A percentile compares a stretch with the other conserved stretches of the same genome.
Conservation (phyloP, 2,888 invertebrate genomes). For the Caenorhabditis macrosperma region DNA sequence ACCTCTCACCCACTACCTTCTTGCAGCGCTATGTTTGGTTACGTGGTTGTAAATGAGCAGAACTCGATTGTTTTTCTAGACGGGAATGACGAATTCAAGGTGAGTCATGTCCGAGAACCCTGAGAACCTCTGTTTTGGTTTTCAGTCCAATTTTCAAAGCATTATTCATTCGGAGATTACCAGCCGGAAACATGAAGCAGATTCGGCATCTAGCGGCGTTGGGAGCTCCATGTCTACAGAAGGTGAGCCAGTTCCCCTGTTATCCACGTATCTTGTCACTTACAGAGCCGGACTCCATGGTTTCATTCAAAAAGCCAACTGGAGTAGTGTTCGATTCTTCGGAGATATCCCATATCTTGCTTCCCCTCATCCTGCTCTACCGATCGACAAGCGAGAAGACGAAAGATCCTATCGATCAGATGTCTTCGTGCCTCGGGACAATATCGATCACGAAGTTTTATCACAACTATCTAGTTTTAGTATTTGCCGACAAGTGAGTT, state of each 20-base stretch:
- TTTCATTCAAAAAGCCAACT: constrained; percentile 6
- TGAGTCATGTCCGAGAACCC: too few species aligned
- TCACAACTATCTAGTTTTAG: constrained; percentile 42
- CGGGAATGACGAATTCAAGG: constrained; percentile 53
- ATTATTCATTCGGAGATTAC: constrained; percentile 46
- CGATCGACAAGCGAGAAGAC: constrained; percentile 43
- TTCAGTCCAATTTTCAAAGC: constrained; percentile 43
- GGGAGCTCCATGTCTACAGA: constrained; percentile 50
- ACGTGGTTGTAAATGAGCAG: constrained; percentile 57
- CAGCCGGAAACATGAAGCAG: constrained; percentile 27
- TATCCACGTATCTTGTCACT: not conserved
- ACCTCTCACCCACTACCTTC: constrained; percentile 5
- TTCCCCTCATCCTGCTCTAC: constrained; percentile 44
- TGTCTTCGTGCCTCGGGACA: constrained; percentile 46
- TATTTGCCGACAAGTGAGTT: constrained; percentile 55
- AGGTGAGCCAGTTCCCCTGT: constrained; percentile 10
- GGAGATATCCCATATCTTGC: constrained; percentile 56
- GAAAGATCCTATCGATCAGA: constrained; percentile 36
- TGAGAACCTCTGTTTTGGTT: too few species aligned
- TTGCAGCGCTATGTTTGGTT: constrained; percentile 53
- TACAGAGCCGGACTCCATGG: constrained; percentile 30
- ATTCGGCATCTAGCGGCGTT: constrained; percentile 51
- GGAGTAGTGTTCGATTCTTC: constrained; percentile 37
- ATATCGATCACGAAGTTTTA: constrained; percentile 47
- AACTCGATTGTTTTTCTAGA: constrained; percentile 58